Evolutionary conservation across 2,797 vertebrate species (phyloP).

Genomic region (Sebastes itinus): DNA sequence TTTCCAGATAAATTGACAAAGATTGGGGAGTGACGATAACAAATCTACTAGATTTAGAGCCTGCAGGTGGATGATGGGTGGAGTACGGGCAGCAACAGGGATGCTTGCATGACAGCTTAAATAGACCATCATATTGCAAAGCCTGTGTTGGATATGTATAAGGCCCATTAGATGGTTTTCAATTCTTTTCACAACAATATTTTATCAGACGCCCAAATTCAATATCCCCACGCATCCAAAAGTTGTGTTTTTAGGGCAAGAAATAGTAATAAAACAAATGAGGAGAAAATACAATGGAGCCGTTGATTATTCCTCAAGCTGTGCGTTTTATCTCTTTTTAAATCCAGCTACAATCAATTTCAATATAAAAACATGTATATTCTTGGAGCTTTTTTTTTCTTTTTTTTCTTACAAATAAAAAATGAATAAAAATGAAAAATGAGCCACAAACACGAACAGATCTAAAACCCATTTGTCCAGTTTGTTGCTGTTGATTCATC

Average conservation of each 20-base stretch:
- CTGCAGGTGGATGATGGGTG: neutral
- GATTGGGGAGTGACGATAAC: neutral
- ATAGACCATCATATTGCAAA: neutral
- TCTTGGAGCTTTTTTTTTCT: neutral
- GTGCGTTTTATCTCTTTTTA: neutral
- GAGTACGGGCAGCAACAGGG: neutral
- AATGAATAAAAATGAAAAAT: neutral
- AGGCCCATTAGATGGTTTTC: neutral
- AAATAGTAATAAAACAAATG: neutral
- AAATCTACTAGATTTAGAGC: neutral
- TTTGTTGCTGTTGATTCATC: constrained; percentile 7
- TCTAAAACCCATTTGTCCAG: neutral
- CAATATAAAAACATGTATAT: neutral
- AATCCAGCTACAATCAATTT: neutral
- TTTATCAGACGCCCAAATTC: neutral
- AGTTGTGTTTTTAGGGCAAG: neutral
- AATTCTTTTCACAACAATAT: neutral
- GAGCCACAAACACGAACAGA: neutral
- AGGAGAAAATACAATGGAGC: neutral
- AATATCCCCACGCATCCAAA: neutral
- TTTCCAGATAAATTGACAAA: neutral
- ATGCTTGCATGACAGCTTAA: neutral
- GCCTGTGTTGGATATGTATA: neutral
- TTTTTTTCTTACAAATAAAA: neutral
- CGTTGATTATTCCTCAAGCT: neutral